Percentiles rank a stretch among this genome's conserved stretches.
phyloP scores from a whole-genome alignment of 1,140 invertebrate species.

The Tachypleus tridentatus region DNA sequence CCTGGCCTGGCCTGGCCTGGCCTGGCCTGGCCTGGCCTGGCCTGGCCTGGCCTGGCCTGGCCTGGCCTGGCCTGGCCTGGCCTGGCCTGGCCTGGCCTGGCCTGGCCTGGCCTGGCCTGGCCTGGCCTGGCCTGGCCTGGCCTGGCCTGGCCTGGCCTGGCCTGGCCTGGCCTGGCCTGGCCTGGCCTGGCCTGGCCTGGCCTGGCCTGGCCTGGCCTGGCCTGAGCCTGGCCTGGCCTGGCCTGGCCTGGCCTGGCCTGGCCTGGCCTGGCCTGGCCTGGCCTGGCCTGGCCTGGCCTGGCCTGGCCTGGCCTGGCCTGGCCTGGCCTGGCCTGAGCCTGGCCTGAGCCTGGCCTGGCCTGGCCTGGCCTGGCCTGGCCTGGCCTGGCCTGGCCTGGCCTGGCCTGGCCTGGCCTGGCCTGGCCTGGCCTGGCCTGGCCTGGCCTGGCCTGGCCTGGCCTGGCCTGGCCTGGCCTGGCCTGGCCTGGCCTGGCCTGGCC shows the following conservation, averaged over 20 bases:
- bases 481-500: slow-evolving; percentile 21
- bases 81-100: slow-evolving; percentile 20
- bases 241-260: slow-evolving; percentile 25
- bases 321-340: slow-evolving; percentile 25
- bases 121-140: slow-evolving; percentile 23
- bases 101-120: slow-evolving; percentile 17
- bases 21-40: slow-evolving; percentile 22
- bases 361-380: slow-evolving; percentile 24
- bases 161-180: slow-evolving; percentile 22
- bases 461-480: slow-evolving; percentile 21
- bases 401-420: slow-evolving; percentile 26
- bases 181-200: slow-evolving; percentile 21
- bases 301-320: slow-evolving; percentile 20
- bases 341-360: slow-evolving; percentile 23
- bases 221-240: slow-evolving; percentile 19
- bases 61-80: slow-evolving; percentile 22
- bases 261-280: slow-evolving; percentile 24
- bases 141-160: slow-evolving; percentile 25
- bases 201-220: slow-evolving; percentile 25
- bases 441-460: slow-evolving; percentile 25
- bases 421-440: slow-evolving; percentile 22
- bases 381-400: slow-evolving; percentile 26
- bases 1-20: slow-evolving; percentile 26
- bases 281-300: slow-evolving; percentile 20
- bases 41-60: slow-evolving; percentile 25